phyloP scores from a whole-genome alignment of 2,113 vertebrate genomes.

The Takifugu bimaculatus region DNA sequence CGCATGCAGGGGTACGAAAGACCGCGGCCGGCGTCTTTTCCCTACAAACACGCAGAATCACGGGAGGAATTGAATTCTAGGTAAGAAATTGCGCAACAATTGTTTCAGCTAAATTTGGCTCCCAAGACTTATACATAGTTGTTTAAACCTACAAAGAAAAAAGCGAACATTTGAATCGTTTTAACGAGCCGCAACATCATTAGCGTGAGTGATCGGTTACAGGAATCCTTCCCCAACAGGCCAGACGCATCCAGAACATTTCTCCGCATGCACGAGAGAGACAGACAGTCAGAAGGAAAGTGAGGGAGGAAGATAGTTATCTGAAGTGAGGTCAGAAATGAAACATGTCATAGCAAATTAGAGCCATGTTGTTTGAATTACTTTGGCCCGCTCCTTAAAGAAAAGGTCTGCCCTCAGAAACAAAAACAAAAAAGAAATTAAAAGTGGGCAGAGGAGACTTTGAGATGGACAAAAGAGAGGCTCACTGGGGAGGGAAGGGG shows the following conservation, averaged over 20 bases:
- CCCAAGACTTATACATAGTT: conserved; percentile 27
- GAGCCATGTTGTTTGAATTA: conserved; percentile 80
- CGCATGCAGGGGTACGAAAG: conserved; percentile 20
- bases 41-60: not conserved
- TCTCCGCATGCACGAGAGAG: conserved; percentile 36
- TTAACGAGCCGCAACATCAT: conserved; percentile 49
- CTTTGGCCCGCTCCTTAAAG: conserved; percentile 63
- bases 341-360: conserved; percentile 83
- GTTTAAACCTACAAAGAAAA: conserved; percentile 52
- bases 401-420: conserved; percentile 29
- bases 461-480: not conserved
- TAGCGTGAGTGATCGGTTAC: conserved; percentile 38
- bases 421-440: conserved; percentile 7
- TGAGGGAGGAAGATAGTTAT: conserved; percentile 73
- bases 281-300: conserved; percentile 37
- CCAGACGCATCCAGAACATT: conserved; percentile 47
- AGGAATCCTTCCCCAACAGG: conserved; percentile 38
- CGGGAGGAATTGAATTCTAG: conserved; percentile 21
- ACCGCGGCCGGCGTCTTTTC: conserved; percentile 17
- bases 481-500: not conserved
- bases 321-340: conserved; percentile 79
- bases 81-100: conserved; percentile 28
- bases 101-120: conserved; percentile 20
- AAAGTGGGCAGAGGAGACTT: conserved; percentile 29
- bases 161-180: conserved; percentile 60